Base-by-base conservation (phyloP, 2,113 vertebrate species). In the Saguinus imperator region DNA sequence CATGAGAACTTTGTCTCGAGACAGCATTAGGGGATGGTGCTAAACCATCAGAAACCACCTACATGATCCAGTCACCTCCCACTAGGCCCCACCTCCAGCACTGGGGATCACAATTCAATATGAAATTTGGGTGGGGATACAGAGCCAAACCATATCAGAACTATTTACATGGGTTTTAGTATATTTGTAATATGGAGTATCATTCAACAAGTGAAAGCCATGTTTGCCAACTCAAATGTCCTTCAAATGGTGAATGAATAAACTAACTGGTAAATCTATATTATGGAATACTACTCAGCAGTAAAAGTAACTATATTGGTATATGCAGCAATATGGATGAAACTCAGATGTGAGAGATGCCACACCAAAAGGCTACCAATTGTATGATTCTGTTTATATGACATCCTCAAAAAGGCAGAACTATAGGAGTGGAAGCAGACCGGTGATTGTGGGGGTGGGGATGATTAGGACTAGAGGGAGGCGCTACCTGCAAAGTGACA, bases 381-480 rank as follows among this genome's bases (percentile, higher is more conserved):
- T 10, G 1, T 73, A 6, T 12, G 32, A 61, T 35, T 70, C 50
- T 27, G 13, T 32, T 55, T 82, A 20, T 25, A 12, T 5, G n/a
- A 80, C 32, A 1, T 84, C 45, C 48, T 35, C 21, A 7, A 55
- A 57, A 25, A 40, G 37, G 37, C 45, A 43, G 21, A 57, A 27
- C 35, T 57, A 0, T 27, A 48, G 17, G 27, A 32, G 77, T 50
- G 20, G 50, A 86, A 68, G 5, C 57, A 57, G n/a, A 48, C 6
- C 20, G 5, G 73, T 17, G 12, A 48, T 64, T 68, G 45, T 23
- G 37, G 9, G 12, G 50, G 5, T 0, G 11, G 1, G 1, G 0
- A 29, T 3, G 5, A 4, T 48, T 17, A 61, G 32, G n/a, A 16
- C 23, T 2, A 23, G 27, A 7, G 14, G 11, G 21, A 45, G 20